phyloP scores from a whole-genome alignment of 2,888 invertebrate species.

The Iphiclides podalirius region DNA sequence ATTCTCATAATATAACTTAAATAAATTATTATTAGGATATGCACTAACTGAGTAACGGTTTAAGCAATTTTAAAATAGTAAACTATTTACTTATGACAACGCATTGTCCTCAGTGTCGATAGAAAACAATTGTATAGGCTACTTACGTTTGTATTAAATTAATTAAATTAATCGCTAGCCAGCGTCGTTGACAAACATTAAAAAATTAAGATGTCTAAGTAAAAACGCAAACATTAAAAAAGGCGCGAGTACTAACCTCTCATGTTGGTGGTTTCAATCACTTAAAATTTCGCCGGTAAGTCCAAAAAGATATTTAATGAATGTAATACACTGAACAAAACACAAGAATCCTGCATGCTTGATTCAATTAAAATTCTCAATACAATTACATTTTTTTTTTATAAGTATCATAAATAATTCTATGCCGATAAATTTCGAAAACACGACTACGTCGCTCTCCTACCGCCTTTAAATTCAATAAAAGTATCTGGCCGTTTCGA shows the following conservation, averaged over 20 bases:
- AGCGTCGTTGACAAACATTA: slow-evolving; percentile 22
- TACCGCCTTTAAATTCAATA: slow-evolving; percentile 15
- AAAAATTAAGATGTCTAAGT: neutral
- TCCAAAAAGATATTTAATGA: neutral
- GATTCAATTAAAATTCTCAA: neutral
- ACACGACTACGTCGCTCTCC: slow-evolving; percentile 6
- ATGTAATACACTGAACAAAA: neutral
- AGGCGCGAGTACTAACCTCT: slow-evolving; percentile 9
- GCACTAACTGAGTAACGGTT: too few species aligned
- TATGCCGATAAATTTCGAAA: too few species aligned
- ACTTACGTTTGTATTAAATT: neutral
- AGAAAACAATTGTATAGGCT: too few species aligned
- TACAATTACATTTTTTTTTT: neutral
- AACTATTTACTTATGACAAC: too few species aligned
- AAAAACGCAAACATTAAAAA: neutral
- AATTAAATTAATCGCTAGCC: neutral
- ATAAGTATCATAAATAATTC: too few species aligned
- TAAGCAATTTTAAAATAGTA: too few species aligned
- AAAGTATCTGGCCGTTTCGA: slow-evolving; percentile 20
- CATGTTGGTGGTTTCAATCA: neutral
- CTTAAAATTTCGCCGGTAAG: neutral
- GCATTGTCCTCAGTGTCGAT: too few species aligned
- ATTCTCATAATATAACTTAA: too few species aligned
- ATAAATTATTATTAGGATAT: too few species aligned
- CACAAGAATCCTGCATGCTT: neutral